Base-by-base conservation (phyloP, 1,140 invertebrate genomes). In the Achatina immaculata region DNA sequence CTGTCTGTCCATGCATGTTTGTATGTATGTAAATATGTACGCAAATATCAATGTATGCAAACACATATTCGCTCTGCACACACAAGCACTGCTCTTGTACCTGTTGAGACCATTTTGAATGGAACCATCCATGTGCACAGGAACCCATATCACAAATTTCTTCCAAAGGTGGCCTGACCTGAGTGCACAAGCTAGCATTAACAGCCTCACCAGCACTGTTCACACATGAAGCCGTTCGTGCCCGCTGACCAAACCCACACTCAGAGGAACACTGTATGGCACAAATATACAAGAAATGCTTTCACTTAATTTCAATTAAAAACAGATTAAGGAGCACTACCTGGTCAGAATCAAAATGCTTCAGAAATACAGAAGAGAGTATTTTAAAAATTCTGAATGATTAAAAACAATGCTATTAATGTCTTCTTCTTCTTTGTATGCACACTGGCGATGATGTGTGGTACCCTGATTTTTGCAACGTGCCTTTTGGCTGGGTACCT, bases 241-340 rank as follows among this genome's bases (percentile, higher is more conserved):
- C 91, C 81, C 94, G 93, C 38, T 93, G 90, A 0, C 94, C 94
- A 66, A 92, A 88, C 16, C 94, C 94, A 83, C 94, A 95, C 4
- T 91, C 86, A 0, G 92, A 91, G 24, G 94, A 94, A 87, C 95
- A 96, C 88, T 94, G 89, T 6, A n/a, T n/a, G n/a, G n/a, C n/a
- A n/a, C n/a, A n/a, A n/a, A n/a, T n/a, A n/a, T n/a, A n/a, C n/a
- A n/a, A n/a, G n/a, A n/a, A n/a, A n/a, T n/a, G n/a, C n/a, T n/a
- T n/a, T n/a, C n/a, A n/a, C n/a, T n/a, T n/a, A n/a, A n/a, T n/a
- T n/a, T n/a, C n/a, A n/a, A 48, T 48, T 11, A 7, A 48, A 48
- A 19, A 48, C 19, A 48, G 7, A 48, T 48, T 48, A 48, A 48
- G 19, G 45, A 19, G 7, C 45, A 48, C 45, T 48, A 48, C 45